Base-by-base conservation (phyloP, 2,113 vertebrate species). In the Microcebus jonahi region DNA sequence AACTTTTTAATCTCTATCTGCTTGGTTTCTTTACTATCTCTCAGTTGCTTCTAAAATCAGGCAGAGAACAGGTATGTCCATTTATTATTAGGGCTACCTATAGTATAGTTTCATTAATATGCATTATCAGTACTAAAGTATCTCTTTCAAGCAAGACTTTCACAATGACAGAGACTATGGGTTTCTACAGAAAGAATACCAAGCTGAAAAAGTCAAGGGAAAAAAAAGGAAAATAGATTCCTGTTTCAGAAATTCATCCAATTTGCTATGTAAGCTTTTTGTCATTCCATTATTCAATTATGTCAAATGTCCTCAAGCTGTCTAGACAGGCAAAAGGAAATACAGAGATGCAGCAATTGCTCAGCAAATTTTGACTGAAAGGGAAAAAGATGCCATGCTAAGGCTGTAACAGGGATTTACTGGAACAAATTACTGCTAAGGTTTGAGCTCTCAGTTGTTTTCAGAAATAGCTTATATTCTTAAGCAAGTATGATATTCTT, bases 121-220 rank as follows among this genome's bases (percentile, higher is more conserved):
- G 6, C 3, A 15, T 82, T 84, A 88, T 55, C 67, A 59, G 27
- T 45, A 14, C 27, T 42, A 94, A 82, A 9, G 13, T 55, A 57
- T 25, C 9, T 82, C 23, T 90, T 95, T 84, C 21, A 90, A 84
- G 50, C 17, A 68, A 93, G 29, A 79, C 14, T 55, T 85, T 63
- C 17, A 91, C 45, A 85, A n/a, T 79, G 80, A 91, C 18, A 73
- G 17, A 70, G 85, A 70, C 8, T 23, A 23, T 20, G 11, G 8
- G 12, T 84, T 94, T 88, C 67, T 6, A 39, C 67, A 34, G 57
- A 83, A 90, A 93, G n/a, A 95, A 92, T 80, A 59, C 18, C 70
- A 95, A 21, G 17, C 12, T 20, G 2, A 87, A 23, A 94, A 92
- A 96, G 21, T 29, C 39, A 29, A 76, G 6, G 14, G 2, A 85